Conservation (phyloP, 2,888 invertebrate genomes). For the Brenthis ino region DNA sequence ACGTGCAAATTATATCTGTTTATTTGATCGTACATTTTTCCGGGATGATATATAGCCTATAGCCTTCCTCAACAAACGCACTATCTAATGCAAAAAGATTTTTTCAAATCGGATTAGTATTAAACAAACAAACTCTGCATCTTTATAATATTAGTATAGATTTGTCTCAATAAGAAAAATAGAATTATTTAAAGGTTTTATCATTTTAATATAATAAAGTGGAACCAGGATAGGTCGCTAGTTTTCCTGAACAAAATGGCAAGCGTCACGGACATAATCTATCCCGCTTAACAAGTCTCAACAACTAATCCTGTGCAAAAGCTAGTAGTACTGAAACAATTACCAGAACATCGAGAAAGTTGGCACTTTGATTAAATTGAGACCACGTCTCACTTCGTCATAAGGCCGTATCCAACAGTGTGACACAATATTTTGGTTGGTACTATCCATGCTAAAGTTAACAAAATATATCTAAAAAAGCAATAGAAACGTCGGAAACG, state of each 20-base stretch:
- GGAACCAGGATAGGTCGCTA: neutral
- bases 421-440: slow-evolving; percentile 14
- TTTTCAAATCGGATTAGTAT: too few species aligned
- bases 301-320: slow-evolving; percentile 49
- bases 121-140: too few species aligned
- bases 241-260: neutral
- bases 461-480: too few species aligned
- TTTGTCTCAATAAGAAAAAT: too few species aligned
- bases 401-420: slow-evolving; percentile 29
- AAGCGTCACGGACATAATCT: slow-evolving; percentile 34
- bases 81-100: too few species aligned
- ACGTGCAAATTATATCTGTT: neutral
- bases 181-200: neutral
- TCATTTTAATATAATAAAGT: too few species aligned
- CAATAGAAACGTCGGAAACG: too few species aligned
- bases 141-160: too few species aligned
- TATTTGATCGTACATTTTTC: neutral
- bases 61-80: too few species aligned
- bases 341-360: slow-evolving; percentile 59
- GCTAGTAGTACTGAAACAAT: slow-evolving; percentile 54
- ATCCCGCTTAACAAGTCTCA: slow-evolving; percentile 42
- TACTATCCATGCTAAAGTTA: too few species aligned
- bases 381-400: slow-evolving; percentile 45
- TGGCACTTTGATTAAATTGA: slow-evolving; percentile 64
- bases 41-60: too few species aligned